Evolutionary conservation across 2,888 invertebrate genomes (phyloP), one percentile per base, ranked within the genome.

Genomic region (Drosophila neutralis): DNA sequence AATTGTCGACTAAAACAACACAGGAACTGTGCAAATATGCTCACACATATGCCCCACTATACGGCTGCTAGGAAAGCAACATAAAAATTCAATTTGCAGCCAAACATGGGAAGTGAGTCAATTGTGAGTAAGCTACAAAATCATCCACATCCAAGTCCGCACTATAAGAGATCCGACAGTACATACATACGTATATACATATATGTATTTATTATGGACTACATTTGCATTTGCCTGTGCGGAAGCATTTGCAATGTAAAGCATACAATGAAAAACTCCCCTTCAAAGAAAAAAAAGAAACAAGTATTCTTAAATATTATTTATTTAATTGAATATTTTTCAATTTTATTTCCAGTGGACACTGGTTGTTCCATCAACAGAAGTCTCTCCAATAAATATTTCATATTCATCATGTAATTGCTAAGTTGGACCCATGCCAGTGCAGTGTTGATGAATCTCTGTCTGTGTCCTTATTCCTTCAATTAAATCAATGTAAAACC

Each of bases 31-130:
- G 38, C 45, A 53, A 40, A 65, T 51, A 40, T 33, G 42, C n/a
- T 24, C 36, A 42, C 8, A 27, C 40, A 58, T 21, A 38, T 6
- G 36, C 18, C 31, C 31, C 24, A 15, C 8, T 24, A 45, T 45
- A 8, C 4, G 45, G 38, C 36, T 33, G 74, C 62, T 57, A 49
- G 31, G 24, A 60, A 62, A 73, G 35, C 64, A 72, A 85, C 85
- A 85, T 79, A 89, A 76, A 73, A 85, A 73, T 76, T 85, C 89
- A 89, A 85, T 84, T 84, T 84, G 72, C 80, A 49, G 65, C 49
- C 53, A 61, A 61, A 77, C 73, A 83, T 73, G 63, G 69, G 73
- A 69, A 56, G 40, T 73, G 61, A 69, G 61, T 15, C 40, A 60
- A 40, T 71, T 67, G 62, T 62, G 38, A 67, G 60, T 10, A 61